Evolutionary conservation across 2,113 vertebrate genomes (phyloP), one percentile per base, ranked within the genome.

Genomic region (Notothenia rossii): DNA sequence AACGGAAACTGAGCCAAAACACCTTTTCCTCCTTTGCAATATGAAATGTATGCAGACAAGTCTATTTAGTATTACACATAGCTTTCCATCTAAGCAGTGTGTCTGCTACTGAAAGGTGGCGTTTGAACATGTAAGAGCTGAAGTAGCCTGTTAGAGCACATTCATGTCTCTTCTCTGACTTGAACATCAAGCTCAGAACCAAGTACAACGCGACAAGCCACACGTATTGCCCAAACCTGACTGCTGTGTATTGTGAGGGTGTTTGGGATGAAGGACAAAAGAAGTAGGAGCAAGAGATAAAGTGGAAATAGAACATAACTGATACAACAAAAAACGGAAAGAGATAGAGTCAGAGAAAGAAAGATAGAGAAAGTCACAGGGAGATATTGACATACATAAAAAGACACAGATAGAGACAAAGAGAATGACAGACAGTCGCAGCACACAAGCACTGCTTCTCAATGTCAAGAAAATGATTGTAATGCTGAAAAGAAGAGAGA

Each of bases 391-490:
- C 48, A 61, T 66, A 79, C n/a, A 49, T 71, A 75, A 75, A 68
- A 48, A 89, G 65, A 79, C 18, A 72, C 29, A 55, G 36, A 59
- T 68, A 90, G 56, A 82, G 48, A 68, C 56, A 75, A 45, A 36
- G 55, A 72, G 84, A 74, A 85, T 62, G 72, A 59, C 58, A 54
- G 51, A 9, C 48, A 60, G 64, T 67, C 43, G 40, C 63, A 63
- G 54, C 36, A 66, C 11, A 51, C 50, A 54, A 49, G 54, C 60
- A 74, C 55, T 56, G 72, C 55, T 51, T 84, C 51, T 76, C 65
- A 56, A 49, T 79, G 75, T 64, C 82, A 74, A 51, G 63, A 78
- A 59, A 86, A 86, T 88, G 70, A 88, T n/a, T 89, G 60, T 33
- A 68, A 51, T 51, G 60, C 74, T 83, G 64, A 81, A 65, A 69